Base-by-base conservation (phyloP, 2,797 vertebrate genomes). In the Champsocephalus gunnari region DNA sequence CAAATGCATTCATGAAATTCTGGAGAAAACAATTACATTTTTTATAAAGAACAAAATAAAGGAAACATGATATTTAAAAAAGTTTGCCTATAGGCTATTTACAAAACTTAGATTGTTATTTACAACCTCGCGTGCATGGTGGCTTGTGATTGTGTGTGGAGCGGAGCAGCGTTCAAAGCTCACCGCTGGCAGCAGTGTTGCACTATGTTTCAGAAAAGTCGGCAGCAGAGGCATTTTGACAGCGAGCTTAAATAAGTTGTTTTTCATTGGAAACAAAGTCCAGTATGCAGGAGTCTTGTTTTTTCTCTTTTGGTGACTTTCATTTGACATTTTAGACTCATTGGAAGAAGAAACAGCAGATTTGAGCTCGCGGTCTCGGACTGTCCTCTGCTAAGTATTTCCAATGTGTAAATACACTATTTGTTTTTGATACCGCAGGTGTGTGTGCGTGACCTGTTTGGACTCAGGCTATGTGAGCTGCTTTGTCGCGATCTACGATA, bases 371-470 rank as follows among this genome's bases (percentile, higher is more conserved):
- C 75, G 50, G 71, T 4, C 48, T 51, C 4, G 47, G 50, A 0
- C 66, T 34, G 24, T 4, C n/a, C 24, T 53, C 67, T 28, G 54
- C 28, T 1, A 16, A 60, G 48, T 54, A n/a, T 71, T 65, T 28
- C 58, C 57, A 12, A 67, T 58, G 58, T 75, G 45, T 70, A 28
- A 70, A 71, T 69, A 67, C 79, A 78, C 82, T 71, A 17, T 73
- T 63, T 3, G 0, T 64, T 60, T 72, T 48, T 63, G 19, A 65
- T 43, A 2, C 50, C 60, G 65, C 1, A 9, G 38, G 10, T 9
- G 48, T 65, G 45, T 24, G 24, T 34, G n/a, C n/a, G 63, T 75
- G 32, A 6, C 13, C 0, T 13, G 63, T 65, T 9, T 4, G 9
- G 60, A 71, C 74, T 85, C 76, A 45, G 78, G 59, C 43, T 76